Base-by-base conservation (phyloP, 2,888 invertebrate species). In the Amiota communis region DNA sequence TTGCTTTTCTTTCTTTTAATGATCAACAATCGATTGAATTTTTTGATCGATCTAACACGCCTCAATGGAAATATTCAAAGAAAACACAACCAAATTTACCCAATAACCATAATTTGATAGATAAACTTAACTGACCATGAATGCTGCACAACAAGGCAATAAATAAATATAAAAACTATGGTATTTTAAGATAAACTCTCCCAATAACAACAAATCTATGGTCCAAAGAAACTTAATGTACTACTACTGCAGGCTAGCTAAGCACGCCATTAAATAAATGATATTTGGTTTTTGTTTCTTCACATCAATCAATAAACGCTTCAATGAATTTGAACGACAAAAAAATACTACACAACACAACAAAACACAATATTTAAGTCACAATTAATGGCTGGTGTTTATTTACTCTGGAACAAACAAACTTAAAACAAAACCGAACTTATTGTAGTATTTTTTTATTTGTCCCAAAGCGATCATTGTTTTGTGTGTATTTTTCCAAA, bases 41-140 rank as follows among this genome's bases (percentile, higher is more conserved):
- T 23, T 59, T 59, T 59, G 20, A 20, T 20, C 17, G 59, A 59
- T 59, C 17, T 11, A 59, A 12, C 23, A 57, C 63, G 49, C 68
- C 49, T 70, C 67, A 67, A 36, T 71, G 73, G 71, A 69, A 75
- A 75, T 72, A 75, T 17, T 6, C 59, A 17, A 20, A 20, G 20
- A 15, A 59, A 59, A 59, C 59, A 2, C 2, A 36, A 36, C 36
- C 0, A 2, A 36, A 36, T 36, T 36, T 36, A 36, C 2, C 36
- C 36, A 59, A 59, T 59, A 59, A 59, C n/a, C 15, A 20, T 11
- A 59, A 59, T 11, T 20, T 20, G 4, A 20, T 1, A 59, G 20
- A 59, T 59, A 76, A 76, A 76, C 71, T 77, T 71, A 76, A 77
- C 77, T 76, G 76, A 76, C 76, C 76, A 77, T 76, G 76, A 76